Evolutionary conservation across 2,888 invertebrate species (phyloP), one percentile per base, ranked within the genome.

Genomic region (Mamestra brassicae): DNA sequence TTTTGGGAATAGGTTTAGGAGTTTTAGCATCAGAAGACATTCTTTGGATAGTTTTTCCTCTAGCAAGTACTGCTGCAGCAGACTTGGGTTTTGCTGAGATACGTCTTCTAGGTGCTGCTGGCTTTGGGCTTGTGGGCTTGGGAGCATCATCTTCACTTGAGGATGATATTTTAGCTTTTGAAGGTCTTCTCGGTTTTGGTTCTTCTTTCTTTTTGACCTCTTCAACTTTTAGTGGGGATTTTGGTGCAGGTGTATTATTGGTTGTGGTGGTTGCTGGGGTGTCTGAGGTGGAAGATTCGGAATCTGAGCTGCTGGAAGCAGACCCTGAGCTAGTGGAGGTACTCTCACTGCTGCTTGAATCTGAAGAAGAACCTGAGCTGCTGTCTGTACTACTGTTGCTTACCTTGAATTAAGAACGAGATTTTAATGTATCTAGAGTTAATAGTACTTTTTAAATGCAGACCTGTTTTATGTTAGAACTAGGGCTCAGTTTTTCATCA

Each of bases 251-350:
- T 15, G 88, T 82, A 2, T 89, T 85, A 11, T 89, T 86, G 5
- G 90, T 82, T 4, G 90, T 81, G 0, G 87, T 82, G 1, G 88
- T 82, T n/a, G 88, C 89, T 70, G 94, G 93, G 13, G 90, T 89
- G 26, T 95, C 95, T 0, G 96, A 97, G 3, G 97, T 96, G 0
- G 98, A 97, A 0, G 98, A 97, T 81, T 98, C 98, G 0, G 97
- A 97, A 84, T 98, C 98, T 0, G 97, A 97, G 86, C 97, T 98
- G 57, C 97, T 97, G 4, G 97, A 97, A 0, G 97, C 98, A 5
- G 98, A 97, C 58, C 97, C 98, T 0, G 98, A 97, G 72, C 97
- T 97, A 78, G 97, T 97, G 0, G 98, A 97, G 0, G 97, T 97
- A 76, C 97, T 97, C 57, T 97, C 97, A 87, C 98, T 97, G 74